Conservation (phyloP, 2,888 invertebrate species). For the Oligia strigilis region DNA sequence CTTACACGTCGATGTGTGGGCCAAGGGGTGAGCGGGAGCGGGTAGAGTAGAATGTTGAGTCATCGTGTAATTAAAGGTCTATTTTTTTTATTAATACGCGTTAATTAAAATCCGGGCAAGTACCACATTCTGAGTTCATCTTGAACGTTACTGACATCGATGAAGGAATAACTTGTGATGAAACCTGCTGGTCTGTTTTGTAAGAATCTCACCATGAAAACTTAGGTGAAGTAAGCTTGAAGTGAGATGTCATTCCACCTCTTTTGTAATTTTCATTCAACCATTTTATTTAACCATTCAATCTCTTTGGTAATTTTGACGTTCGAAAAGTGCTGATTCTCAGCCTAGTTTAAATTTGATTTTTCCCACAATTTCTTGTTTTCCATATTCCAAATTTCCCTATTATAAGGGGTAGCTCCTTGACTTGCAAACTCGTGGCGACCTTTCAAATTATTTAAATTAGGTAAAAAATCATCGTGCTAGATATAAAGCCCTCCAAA, state of each 20-base stretch:
- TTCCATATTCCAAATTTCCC: neutral
- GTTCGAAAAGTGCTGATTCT: too few relatives aligned
- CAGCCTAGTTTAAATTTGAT: too few relatives aligned
- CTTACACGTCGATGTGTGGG: conserved; percentile 79
- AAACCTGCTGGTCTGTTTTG: too few relatives aligned
- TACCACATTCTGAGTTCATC: too few relatives aligned
- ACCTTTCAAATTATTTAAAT: neutral
- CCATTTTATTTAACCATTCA: too few relatives aligned
- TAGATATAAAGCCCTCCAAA: neutral
- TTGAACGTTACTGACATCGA: too few relatives aligned
- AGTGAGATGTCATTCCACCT: too few relatives aligned
- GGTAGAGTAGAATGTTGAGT: neutral
- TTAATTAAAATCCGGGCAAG: neutral
- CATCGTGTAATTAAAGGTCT: neutral
- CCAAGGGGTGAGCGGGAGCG: conserved; percentile 65
- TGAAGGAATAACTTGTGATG: too few relatives aligned
- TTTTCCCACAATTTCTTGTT: neutral
- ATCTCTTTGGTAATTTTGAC: too few relatives aligned
- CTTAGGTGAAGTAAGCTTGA: too few relatives aligned
- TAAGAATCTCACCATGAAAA: too few relatives aligned
- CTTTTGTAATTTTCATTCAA: too few relatives aligned
- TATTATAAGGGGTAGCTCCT: neutral
- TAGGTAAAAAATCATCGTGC: neutral
- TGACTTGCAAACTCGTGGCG: neutral
- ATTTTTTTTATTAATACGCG: neutral